These are phyloP conservation scores for Potorous gilbertii DNA, from an alignment of 2,797 vertebrate species.

Conservation along the genomic window DNA sequence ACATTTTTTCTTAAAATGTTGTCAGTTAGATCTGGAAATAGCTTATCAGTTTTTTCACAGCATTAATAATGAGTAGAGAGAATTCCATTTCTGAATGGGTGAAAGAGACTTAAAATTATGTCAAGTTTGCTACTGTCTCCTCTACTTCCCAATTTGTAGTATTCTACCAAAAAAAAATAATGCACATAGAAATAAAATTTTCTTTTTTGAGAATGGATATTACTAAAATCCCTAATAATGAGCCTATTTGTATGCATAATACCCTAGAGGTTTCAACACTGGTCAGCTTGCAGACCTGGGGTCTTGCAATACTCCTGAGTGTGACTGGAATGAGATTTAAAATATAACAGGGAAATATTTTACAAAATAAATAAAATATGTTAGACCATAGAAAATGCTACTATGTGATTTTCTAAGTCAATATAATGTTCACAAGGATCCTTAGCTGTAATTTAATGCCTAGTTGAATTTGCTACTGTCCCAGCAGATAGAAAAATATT, in stretches of 20 bases:
- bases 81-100: not conserved
- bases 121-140: not conserved
- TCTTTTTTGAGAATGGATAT: not conserved
- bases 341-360: not conserved
- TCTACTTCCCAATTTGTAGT: not conserved
- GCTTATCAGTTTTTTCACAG: not conserved
- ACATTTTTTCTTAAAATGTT: not conserved
- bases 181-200: not conserved
- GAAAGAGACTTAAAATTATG: not conserved
- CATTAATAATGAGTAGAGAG: not conserved
- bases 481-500: not conserved
- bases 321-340: not conserved
- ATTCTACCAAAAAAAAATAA: not conserved
- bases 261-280: not conserved
- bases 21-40: not conserved
- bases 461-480: not conserved
- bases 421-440: not conserved
- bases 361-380: not conserved
- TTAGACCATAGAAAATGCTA: not conserved
- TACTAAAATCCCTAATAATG: not conserved
- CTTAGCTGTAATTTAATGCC: not conserved
- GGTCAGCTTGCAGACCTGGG: not conserved
- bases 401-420: not conserved
- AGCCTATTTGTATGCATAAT: not conserved
- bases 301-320: not conserved